Evolutionary conservation across 2,113 vertebrate genomes (phyloP).

Genomic region (Micronycteris hirsuta): DNA sequence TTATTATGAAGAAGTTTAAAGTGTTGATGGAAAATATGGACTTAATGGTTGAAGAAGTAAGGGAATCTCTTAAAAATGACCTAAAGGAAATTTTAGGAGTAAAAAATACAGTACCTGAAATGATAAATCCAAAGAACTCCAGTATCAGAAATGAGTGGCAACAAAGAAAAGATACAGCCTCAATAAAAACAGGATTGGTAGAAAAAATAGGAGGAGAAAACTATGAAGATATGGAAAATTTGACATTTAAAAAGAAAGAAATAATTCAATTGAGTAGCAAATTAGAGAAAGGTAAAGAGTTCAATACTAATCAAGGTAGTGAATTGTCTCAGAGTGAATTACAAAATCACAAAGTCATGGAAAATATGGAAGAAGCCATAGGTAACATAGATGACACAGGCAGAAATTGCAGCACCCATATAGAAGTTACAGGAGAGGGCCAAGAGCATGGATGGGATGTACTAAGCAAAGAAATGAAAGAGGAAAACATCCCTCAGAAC

Average conservation of each 20-base stretch:
- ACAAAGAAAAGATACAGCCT: not conserved
- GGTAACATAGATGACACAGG: accelerated
- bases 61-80: constrained; percentile 26
- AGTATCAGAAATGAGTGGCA: not conserved
- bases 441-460: not conserved
- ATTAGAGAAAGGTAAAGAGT: not conserved
- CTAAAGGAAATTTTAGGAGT: not conserved
- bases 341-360: not conserved
- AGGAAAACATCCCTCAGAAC: not conserved
- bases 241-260: not conserved
- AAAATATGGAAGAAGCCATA: not conserved
- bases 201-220: not conserved
- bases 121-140: not conserved
- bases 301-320: not conserved
- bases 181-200: not conserved
- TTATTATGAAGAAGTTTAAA: not conserved
- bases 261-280: not conserved
- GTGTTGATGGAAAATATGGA: constrained; percentile 42
- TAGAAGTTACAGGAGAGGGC: not conserved
- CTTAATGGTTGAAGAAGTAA: constrained; percentile 26
- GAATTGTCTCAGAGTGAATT: not conserved
- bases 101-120: not conserved
- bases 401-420: not conserved
- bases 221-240: not conserved
- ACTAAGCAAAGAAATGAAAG: not conserved